Evolutionary conservation across 2,888 invertebrate species (phyloP), one percentile per base, ranked within the genome.

Genomic region (Orchestes rusci): DNA sequence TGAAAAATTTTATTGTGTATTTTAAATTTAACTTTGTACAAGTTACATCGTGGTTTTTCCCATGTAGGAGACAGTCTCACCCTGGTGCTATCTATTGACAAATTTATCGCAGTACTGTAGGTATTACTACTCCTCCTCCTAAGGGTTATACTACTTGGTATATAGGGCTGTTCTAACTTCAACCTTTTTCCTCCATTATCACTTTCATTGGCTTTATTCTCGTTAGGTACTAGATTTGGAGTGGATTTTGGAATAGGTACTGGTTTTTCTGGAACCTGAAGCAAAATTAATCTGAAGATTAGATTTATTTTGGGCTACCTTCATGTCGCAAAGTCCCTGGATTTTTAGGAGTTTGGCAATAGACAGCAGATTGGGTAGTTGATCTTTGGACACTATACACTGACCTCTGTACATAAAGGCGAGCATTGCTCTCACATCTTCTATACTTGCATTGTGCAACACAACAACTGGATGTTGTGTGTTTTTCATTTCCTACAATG

Each of bases 321-420:
- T 83, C 67, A 84, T 80, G 69, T 83, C 82, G 48, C 88, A 87
- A 49, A 90, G 72, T 39, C 89, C 89, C 54, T 87, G 82, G 37
- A 90, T 85, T 60, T 86, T 84, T 48, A 90, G 69, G 2, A 85
- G 79, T 66, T 84, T 84, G 10, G 89, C 89, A 58, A 88, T 77
- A 47, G 82, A 75, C 32, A 90, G 72, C 45, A 90, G 71, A 33
- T 82, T 80, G 3, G 87, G 84, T 54, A 90, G 74, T 63, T 84
- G 79, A 57, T 80, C 80, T 67, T 84, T 83, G 50, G 84, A 84
- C 19, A 89, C 85, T 48, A 88, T 84, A 59, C 89, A 89, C 67
- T 90, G 89, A 2, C 89, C 89, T 35, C 84, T 84, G 68, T 90
- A 90, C 82, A 90, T 88, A 67, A 89, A 90, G 3, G 86, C 83